Evolutionary conservation across 2,888 invertebrate genomes (phyloP), one percentile per base, ranked within the genome.

Genomic region (Achlya flavicornis): DNA sequence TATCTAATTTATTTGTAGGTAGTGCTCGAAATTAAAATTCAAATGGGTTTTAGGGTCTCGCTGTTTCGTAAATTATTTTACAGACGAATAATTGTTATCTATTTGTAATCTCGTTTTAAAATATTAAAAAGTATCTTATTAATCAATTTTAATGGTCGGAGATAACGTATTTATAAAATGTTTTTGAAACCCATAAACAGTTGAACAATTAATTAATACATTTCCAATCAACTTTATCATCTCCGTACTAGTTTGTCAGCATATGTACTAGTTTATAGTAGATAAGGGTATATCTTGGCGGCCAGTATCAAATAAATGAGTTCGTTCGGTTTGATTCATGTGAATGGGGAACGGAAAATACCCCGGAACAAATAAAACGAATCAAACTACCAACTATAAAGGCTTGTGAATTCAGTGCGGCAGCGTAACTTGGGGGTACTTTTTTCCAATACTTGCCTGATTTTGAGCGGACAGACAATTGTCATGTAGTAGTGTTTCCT

Each of bases 301-400:
- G 81, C 82, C 80, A 83, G 87, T 86, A 90, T 88, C 90, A 90
- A 92, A 92, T 90, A 92, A 92, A 92, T 92, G 91, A 92, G 89
- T 87, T 81, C 89, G 90, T 80, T 81, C 89, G 83, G 87, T 91
- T 92, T 92, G 92, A 92, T 92, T 91, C 91, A 92, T 92, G 88
- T 81, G 90, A 87, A 91, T 87, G 86, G 91, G 91, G 91, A 87
- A 81, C 86, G 84, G 87, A 80, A 89, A 91, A 89, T 85, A 84
- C 84, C 84, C 84, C 81, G 84, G 76, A 83, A 84, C 92, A 89
- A 91, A 91, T 92, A 91, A 92, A 91, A 91, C 87, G 86, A 82
- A 83, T 84, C 83, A 83, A 84, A 86, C 86, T 77, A 79, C 82
- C 76, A 74, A 81, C 79, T 81, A 77, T 79, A 81, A 75, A 82